Evolutionary conservation across 2,113 vertebrate species (phyloP).

Genomic region (Trogon surrucura): DNA sequence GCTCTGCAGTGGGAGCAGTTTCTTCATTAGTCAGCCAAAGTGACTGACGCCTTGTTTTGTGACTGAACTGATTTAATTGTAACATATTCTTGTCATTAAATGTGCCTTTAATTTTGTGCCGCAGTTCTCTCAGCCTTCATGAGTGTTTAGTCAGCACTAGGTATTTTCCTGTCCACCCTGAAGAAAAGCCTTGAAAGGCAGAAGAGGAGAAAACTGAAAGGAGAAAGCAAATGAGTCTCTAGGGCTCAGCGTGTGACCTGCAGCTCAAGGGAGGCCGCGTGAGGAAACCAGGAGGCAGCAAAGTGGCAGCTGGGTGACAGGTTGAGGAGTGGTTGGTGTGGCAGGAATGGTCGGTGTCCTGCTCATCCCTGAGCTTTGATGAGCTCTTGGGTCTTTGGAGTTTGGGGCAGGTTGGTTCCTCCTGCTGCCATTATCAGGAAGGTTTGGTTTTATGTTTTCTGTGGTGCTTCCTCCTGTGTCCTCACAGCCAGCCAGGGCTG

Average conservation of each 20-base stretch:
- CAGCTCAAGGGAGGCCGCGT: not conserved
- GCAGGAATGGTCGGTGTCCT: not conserved
- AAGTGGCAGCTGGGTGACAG: not conserved
- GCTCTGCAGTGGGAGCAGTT: not conserved
- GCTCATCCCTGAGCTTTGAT: accelerated
- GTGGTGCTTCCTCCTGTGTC: accelerated
- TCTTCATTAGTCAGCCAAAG: not conserved
- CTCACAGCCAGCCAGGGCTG: accelerated
- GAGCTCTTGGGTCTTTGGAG: too few relatives aligned
- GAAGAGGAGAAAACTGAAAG: not conserved
- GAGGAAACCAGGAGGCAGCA: not conserved
- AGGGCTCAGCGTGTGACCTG: not conserved
- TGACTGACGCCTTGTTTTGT: not conserved
- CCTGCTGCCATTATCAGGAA: not conserved
- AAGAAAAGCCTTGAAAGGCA: not conserved
- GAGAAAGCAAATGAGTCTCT: accelerated
- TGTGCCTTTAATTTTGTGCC: not conserved
- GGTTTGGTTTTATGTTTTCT: accelerated
- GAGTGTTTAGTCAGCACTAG: not conserved
- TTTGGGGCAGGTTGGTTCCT: not conserved
- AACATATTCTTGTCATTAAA: not conserved
- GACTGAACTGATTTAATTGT: not conserved
- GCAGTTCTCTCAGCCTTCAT: not conserved
- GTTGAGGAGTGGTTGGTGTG: not conserved
- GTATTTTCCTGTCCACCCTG: not conserved